Conservation (phyloP, 37 sponge, comb jelly and placozoan species). For the Beroe forskalii region DNA sequence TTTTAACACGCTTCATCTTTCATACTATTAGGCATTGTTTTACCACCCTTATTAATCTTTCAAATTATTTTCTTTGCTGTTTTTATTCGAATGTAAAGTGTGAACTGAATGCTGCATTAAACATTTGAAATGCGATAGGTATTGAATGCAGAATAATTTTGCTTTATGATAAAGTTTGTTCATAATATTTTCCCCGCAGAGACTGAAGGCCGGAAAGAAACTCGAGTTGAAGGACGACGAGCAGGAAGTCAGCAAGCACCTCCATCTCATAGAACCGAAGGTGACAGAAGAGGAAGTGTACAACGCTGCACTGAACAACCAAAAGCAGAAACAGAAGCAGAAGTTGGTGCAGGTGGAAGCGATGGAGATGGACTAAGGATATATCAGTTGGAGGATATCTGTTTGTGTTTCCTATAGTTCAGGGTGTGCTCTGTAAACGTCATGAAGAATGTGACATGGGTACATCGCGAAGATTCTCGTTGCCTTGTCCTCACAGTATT, state of each 20-base stretch:
- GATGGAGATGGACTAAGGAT: conserved; percentile 72
- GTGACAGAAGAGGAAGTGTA: conserved; percentile 66
- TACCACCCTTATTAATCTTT: no score
- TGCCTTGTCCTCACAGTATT: no score
- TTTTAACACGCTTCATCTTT: no score
- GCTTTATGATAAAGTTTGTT: neutral
- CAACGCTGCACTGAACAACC: conserved; percentile 65
- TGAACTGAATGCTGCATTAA: no score
- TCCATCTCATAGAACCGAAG: conserved; percentile 85
- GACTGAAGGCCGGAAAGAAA: conserved; percentile 89
- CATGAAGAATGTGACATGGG: no score
- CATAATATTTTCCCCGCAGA: conserved; percentile 5
- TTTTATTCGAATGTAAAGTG: no score
- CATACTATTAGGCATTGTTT: no score
- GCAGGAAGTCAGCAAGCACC: conserved; percentile 84
- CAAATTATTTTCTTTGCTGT: no score
- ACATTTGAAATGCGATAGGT: no score
- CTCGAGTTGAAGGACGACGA: conserved; percentile 81
- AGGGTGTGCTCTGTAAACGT: neutral
- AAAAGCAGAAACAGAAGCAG: conserved; percentile 71
- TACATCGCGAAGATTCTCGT: neutral
- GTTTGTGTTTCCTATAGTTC: no score
- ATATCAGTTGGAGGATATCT: no score
- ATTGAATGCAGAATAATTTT: no score
- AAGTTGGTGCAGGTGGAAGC: conserved; percentile 50